Percentiles rank a stretch among this genome's conserved stretches.
These are phyloP conservation scores for Cherax destructor DNA, from an alignment of 1,140 invertebrate species.

Conservation along the genomic window DNA sequence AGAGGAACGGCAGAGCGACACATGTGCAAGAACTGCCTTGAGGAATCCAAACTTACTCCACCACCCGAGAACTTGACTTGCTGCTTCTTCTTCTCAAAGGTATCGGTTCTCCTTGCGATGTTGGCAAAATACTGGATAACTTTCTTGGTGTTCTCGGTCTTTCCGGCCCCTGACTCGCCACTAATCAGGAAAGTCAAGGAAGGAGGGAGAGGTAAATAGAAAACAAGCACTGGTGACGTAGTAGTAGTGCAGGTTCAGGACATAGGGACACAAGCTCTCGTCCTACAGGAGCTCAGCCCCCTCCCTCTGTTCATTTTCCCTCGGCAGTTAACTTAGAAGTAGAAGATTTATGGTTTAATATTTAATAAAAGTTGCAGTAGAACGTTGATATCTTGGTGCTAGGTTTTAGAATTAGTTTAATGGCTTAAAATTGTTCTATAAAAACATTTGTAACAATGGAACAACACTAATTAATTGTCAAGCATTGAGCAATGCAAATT, in stretches of 20 bases:
- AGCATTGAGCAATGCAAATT: background rate
- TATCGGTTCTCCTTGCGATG: slow-evolving; percentile 79
- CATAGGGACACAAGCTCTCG: slow-evolving; percentile 5
- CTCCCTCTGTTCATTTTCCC: background rate
- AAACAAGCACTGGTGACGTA: background rate
- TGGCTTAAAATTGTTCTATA: background rate
- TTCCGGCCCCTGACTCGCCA: slow-evolving; percentile 82
- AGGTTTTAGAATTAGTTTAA: background rate
- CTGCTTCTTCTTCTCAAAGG: slow-evolving; percentile 85
- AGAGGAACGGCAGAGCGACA: background rate
- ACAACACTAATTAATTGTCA: background rate
- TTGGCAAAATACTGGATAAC: slow-evolving; percentile 82
- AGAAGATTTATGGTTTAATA: background rate
- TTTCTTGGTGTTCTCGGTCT: slow-evolving; percentile 84
- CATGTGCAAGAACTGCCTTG: background rate
- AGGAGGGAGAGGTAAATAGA: slow-evolving; percentile 9
- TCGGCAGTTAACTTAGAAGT: background rate
- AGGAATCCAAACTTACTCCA: slow-evolving; percentile 41
- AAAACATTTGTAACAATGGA: background rate
- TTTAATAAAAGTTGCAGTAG: background rate
- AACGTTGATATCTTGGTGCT: background rate
- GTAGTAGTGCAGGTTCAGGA: background rate
- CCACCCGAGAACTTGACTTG: slow-evolving; percentile 54
- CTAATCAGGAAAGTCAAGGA: slow-evolving; percentile 51
- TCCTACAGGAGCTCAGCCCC: slow-evolving; percentile 22